These are phyloP conservation scores for Linepithema humile DNA, from an alignment of 1,140 invertebrate species.

Conservation along the genomic window DNA sequence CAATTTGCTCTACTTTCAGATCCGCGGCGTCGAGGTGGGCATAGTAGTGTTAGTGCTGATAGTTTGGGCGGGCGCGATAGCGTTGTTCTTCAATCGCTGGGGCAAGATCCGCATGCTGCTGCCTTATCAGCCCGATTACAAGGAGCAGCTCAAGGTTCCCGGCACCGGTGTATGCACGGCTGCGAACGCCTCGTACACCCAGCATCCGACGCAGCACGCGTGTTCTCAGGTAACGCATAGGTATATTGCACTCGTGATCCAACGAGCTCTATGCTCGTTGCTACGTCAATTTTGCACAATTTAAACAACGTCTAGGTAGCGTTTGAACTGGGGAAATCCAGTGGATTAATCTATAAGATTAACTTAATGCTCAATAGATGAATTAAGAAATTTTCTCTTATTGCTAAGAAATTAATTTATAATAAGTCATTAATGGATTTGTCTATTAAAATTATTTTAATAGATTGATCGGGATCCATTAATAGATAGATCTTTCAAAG, in stretches of 20 bases:
- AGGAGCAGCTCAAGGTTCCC: constrained; percentile 92
- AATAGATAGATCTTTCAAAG: too few species aligned
- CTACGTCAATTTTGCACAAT: neutral
- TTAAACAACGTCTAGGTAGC: neutral
- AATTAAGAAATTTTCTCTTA: constrained; percentile 3
- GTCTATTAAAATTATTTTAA: too few species aligned
- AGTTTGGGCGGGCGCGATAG: constrained; percentile 95
- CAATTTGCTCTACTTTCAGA: constrained; percentile 83
- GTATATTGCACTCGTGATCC: constrained; percentile 15
- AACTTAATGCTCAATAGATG: neutral
- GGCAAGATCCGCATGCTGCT: constrained; percentile 96
- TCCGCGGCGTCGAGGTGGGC: constrained; percentile 93
- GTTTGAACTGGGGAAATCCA: neutral
- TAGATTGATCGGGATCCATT: too few species aligned
- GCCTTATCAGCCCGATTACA: constrained; percentile 96
- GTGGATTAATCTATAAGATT: neutral
- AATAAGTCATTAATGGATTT: too few species aligned
- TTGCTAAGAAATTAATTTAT: neutral
- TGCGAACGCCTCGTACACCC: constrained; percentile 83
- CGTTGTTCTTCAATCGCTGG: constrained; percentile 95
- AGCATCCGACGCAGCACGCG: constrained; percentile 83
- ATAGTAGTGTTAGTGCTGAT: constrained; percentile 94
- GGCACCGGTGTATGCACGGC: constrained; percentile 90
- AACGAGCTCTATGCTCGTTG: neutral
- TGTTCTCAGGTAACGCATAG: constrained; percentile 86